Evolutionary conservation across 2,797 vertebrate genomes (phyloP), one percentile per base, ranked within the genome.

Genomic region (Tolypeutes matacus): DNA sequence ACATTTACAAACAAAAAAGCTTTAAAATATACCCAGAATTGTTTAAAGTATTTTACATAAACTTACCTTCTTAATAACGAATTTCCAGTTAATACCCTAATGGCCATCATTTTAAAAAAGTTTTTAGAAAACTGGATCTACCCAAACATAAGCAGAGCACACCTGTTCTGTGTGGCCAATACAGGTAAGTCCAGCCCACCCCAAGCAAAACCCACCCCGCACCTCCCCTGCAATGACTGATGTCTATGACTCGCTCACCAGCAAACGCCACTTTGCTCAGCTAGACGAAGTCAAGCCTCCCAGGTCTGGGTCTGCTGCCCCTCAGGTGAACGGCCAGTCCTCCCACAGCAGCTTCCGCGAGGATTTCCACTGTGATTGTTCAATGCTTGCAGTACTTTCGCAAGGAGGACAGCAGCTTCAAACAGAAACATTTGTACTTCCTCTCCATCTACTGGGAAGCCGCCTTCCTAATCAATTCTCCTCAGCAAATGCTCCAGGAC

Each of bases 401-500:
- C 92, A 81, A 27, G 0, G 3, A 95, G 86, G 87, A 67, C 53
- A 75, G 82, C 95, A 86, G 88, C 93, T 73, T 92, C 95, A 96
- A 95, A 96, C 86, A 89, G 94, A 92, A 92, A 49, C 92, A 96
- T 96, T 96, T 93, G 95, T 95, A 93, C 95, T 96, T 97, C 96
- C 91, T 92, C 86, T 97, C 96, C 96, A 96, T 97, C 96, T 96
- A 91, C 93, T 72, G 91, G 96, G 95, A 97, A 95, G 80, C 95
- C 80, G 93, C 96, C 96, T 97, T 94, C 96, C 93, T 97, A 96
- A 97, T 97, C 97, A 97, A 97, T 97, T 97, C 96, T 97, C 96
- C 95, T 97, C 97, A 96, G 97, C 95, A 97, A 97, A 97, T 97
- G 97, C 97, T 97, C 95, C 95, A 95, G 97, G 97, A 97, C 96